Base-by-base conservation (phyloP, 37 sponge, comb jelly and placozoan species). In the Eunapius fragilis region DNA sequence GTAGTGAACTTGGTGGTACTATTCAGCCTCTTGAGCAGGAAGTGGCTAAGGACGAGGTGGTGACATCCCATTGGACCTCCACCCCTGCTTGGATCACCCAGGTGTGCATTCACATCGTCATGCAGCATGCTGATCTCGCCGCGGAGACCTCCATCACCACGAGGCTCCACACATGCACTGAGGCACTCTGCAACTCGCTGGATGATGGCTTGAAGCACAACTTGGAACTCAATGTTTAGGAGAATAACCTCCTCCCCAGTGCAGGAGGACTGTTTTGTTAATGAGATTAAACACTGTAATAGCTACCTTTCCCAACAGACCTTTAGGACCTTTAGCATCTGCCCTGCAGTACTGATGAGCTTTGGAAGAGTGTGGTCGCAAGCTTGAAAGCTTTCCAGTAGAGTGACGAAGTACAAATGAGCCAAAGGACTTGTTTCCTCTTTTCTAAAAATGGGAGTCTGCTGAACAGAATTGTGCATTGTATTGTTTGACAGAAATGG, bases 171-270 rank as follows among this genome's bases (percentile, higher is more conserved):
- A n/a, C 68, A 0, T 14, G 90, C 75, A 70, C 69, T 77, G 32
- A 89, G 88, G 48, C 75, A 78, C 58, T 28, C 14, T 69, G 92
- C 87, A 25, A 82, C 69, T 45, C 81, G 49, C 75, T 82, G 75
- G 19, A 89, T 70, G 72, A 91, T 35, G 26, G 83, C 81, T 72
- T 96, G 96, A 9, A 89, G 31, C 19, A 96, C 89, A 33, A 94
- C 96, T 92, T 96, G 96, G 35, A 82, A 78, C 75, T 96, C 96
- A 27, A 96, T 89, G 38, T 85, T 89, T 32, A 93, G 80, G 0
- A 96, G 71, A 0, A 90, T 79, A 72, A 45, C 77, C 22, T 88
- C 87, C 3, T 34, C 79, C 2, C 22, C 25, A 14, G 68, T 17
- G 30, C 0, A 19, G 7, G 33, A 25, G 27, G 31, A 58, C 5